Evolutionary conservation across 2,113 vertebrate genomes (phyloP).

Genomic region (Upupa epops): DNA sequence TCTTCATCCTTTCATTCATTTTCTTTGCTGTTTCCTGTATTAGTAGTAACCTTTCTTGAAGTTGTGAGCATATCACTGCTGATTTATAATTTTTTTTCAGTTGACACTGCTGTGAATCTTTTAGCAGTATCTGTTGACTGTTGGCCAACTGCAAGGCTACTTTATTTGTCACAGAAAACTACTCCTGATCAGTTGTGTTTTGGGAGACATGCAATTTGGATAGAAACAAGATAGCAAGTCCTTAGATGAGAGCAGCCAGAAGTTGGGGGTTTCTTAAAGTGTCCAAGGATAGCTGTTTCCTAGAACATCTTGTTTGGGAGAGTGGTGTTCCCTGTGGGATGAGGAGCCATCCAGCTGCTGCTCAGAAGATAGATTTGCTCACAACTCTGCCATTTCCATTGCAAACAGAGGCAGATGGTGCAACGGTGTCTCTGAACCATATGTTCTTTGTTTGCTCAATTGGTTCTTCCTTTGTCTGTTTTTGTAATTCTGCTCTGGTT

Average conservation of each 20-base stretch:
- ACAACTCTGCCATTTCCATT: background rate
- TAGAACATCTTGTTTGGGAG: background rate
- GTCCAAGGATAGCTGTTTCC: background rate
- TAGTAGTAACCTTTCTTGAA: background rate
- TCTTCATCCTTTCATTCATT: background rate
- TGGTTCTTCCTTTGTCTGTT: background rate
- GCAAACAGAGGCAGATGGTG: constrained; percentile 7
- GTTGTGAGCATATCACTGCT: background rate
- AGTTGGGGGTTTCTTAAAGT: background rate
- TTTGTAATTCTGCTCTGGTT: background rate
- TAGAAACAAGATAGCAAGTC: background rate
- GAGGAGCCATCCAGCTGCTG: background rate
- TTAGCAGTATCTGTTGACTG: background rate
- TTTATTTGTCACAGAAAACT: background rate
- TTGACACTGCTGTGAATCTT: background rate
- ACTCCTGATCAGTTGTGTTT: background rate
- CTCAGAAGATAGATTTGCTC: background rate
- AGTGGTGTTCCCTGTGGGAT: background rate
- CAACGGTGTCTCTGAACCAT: background rate
- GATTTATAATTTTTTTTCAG: background rate
- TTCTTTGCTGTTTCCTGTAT: background rate
- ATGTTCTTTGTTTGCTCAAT: constrained; percentile 10
- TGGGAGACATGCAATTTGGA: background rate
- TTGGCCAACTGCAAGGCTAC: background rate
- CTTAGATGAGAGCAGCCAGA: background rate